Percentiles rank a stretch among this genome's conserved stretches.
phyloP scores from a whole-genome alignment of 2,888 invertebrate species.

The Pherbina coryleti region DNA sequence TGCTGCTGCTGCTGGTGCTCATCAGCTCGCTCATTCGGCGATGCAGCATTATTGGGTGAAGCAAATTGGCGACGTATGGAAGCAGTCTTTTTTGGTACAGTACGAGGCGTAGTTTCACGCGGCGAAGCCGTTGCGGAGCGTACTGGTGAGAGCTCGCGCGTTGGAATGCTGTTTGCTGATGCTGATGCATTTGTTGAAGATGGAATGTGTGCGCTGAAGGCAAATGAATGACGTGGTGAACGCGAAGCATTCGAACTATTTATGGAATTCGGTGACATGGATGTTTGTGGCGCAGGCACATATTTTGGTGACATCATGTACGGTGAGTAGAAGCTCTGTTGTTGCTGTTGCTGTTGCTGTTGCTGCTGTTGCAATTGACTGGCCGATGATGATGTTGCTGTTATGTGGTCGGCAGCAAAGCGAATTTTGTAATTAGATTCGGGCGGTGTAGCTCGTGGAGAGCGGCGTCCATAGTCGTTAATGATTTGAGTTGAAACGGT shows the following conservation, averaged over 20 bases:
- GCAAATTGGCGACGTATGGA: conserved; percentile 70
- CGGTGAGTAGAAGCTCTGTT: conserved; percentile 62
- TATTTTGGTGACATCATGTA: conserved; percentile 61
- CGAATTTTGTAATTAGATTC: conserved; percentile 52
- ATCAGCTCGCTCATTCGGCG: conserved; percentile 55
- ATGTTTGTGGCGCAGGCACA: conserved; percentile 52
- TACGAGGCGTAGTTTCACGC: conserved; percentile 64
- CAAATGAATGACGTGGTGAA: conserved; percentile 49
- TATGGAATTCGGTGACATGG: conserved; percentile 48
- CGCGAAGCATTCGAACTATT: conserved; percentile 41
- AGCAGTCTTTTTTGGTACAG: conserved; percentile 70
- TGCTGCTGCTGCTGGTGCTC: conserved; percentile 57
- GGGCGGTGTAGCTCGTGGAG: conserved; percentile 55
- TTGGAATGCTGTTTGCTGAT: conserved; percentile 56
- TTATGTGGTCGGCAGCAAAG: conserved; percentile 41
- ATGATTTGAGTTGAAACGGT: conserved; percentile 48
- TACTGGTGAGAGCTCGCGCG: conserved; percentile 59
- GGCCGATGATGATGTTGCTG: conserved; percentile 47
- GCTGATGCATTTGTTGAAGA: conserved; percentile 43
- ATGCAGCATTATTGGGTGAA: conserved; percentile 64
- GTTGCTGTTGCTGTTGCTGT: conserved; percentile 55
- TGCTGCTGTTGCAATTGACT: conserved; percentile 48
- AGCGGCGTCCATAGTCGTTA: conserved; percentile 57
- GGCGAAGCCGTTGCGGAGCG: conserved; percentile 62
- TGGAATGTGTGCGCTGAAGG: conserved; percentile 48